Conservation (phyloP, 1,140 invertebrate species). For the Wiebesia pumilae region DNA sequence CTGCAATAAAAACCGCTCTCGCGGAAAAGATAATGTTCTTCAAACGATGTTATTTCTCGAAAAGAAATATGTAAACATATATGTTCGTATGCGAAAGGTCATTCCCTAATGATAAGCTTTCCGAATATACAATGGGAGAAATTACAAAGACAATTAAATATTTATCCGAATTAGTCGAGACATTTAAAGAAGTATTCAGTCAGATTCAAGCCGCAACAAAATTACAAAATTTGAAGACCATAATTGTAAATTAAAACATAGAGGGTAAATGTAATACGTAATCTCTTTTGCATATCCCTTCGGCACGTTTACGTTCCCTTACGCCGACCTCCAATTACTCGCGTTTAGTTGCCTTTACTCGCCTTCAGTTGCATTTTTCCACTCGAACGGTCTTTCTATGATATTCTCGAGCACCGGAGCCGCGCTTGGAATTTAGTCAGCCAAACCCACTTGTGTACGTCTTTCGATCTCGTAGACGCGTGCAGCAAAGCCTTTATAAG, state of each 20-base stretch:
- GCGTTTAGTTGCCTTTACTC: conserved; percentile 64
- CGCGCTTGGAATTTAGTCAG: conserved; percentile 72
- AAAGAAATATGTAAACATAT: no score
- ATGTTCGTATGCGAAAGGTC: no score
- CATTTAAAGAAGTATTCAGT: no score
- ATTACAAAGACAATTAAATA: no score
- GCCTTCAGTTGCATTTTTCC: conserved; percentile 72
- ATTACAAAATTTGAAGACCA: background rate
- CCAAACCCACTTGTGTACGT: conserved; percentile 68
- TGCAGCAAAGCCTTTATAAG: conserved; percentile 18
- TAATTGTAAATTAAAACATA: background rate
- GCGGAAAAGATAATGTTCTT: no score
- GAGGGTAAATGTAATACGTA: background rate
- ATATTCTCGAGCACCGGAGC: conserved; percentile 70
- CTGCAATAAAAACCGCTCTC: no score
- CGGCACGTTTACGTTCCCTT: conserved; percentile 54
- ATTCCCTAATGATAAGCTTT: no score
- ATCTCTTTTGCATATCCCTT: background rate
- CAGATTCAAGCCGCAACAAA: no score
- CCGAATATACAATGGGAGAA: no score
- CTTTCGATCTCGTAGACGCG: conserved; percentile 51
- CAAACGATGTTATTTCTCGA: no score
- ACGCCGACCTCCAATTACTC: conserved; percentile 72
- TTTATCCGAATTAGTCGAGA: no score
- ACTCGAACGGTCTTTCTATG: conserved; percentile 72